Base-by-base conservation (phyloP, 1,140 invertebrate species). In the Brachionus calyciflorus region DNA sequence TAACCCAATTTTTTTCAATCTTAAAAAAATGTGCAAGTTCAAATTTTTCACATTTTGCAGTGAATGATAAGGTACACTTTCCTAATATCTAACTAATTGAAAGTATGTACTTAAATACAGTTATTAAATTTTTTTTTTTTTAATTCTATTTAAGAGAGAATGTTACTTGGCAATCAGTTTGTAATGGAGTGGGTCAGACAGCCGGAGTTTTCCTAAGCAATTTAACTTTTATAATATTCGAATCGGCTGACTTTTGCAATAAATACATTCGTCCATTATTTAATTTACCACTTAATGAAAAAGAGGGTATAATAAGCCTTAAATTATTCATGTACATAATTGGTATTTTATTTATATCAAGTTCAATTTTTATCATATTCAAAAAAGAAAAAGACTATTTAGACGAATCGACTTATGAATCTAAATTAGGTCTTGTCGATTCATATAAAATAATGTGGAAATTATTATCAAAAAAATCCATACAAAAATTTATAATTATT, bases 111-210 rank as follows among this genome's bases (percentile, higher is more conserved):
- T 24, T 2, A 30, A 57, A 33, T 40, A 21, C 6, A 17, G 17
- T 28, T 70, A 55, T n/a, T n/a, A n/a, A n/a, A 46, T 44, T 78
- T 24, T 76, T 75, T 30, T 7, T 28, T 48, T 33, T 44, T 48
- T 60, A 3, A 4, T 1, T 55, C 1, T 24, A 21, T 87, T 83
- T 88, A 88, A 87, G 90, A 88, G 82, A 84, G 60, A 99, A 99
- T 87, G 94, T 99, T 37, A 94, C 93, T n/a, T 95, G 98, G 87
- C 96, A 96, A 7, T 98, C 95, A 10, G 98, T 96, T 0, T 99
- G 97, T 83, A 99, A 99, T 82, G 92, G 92, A 80, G 94, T 99
- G 9, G 97, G 97, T n/a, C 96, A 99, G 87, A 99, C 96, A 0
- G 92, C 93, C 75, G 97, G 97, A 1, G 97, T 93, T 85, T 98